Evolutionary conservation across 1,140 invertebrate genomes (phyloP).

Genomic region (Cherax quadricarinatus): DNA sequence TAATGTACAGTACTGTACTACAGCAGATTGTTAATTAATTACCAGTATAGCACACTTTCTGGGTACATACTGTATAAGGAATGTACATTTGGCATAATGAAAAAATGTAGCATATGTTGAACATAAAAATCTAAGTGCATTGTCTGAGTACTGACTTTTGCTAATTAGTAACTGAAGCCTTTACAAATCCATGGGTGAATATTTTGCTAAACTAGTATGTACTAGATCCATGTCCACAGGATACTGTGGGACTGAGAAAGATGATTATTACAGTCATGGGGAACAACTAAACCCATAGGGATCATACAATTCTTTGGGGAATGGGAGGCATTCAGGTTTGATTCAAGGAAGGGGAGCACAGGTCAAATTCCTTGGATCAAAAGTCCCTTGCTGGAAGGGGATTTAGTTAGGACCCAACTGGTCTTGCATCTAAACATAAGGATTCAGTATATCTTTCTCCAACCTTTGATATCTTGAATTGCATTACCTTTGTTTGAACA

Average conservation of each 20-base stretch:
- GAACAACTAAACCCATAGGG: no score
- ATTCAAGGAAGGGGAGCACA: no score
- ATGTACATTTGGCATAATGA: not conserved
- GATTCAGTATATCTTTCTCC: no score
- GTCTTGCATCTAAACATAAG: no score
- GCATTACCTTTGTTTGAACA: slow-evolving; percentile 1
- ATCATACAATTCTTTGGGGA: no score
- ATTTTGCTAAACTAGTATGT: not conserved
- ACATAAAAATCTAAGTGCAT: not conserved
- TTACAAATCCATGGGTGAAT: not conserved
- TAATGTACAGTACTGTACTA: not conserved
- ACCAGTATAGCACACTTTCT: not conserved
- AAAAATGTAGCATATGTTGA: not conserved
- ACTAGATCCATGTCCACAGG: not conserved
- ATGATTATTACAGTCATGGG: not conserved
- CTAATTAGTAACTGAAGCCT: not conserved
- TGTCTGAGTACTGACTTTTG: not conserved
- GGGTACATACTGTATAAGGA: not conserved
- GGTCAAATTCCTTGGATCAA: no score
- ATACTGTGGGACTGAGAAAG: not conserved
- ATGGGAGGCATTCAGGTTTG: no score
- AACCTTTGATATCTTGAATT: slow-evolving; percentile 24
- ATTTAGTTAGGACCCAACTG: no score
- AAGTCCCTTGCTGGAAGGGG: no score
- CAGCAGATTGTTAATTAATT: not conserved